These are phyloP conservation scores for Calameuta pallipes DNA, from an alignment of 2,888 invertebrate species.

Conservation along the genomic window DNA sequence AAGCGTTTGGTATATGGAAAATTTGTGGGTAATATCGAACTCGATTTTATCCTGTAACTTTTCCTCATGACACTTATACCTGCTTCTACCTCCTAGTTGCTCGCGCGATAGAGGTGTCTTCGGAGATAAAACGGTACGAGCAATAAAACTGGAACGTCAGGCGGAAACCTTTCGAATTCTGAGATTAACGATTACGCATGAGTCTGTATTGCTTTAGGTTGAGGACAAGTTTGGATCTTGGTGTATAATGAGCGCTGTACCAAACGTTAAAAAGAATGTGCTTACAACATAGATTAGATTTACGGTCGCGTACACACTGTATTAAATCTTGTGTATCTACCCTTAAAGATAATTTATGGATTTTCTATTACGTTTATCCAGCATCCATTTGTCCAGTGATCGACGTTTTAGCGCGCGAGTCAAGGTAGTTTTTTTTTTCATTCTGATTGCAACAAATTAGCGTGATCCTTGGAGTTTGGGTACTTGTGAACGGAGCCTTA, in stretches of 20 bases:
- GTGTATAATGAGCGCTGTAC: constrained; percentile 36
- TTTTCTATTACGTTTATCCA: neutral
- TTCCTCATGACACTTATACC: neutral
- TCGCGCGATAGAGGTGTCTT: neutral
- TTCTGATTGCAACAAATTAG: neutral
- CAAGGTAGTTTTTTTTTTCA: neutral
- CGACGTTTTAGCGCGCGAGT: neutral
- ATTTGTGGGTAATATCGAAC: neutral
- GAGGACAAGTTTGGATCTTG: constrained; percentile 36
- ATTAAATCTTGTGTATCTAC: constrained; percentile 9
- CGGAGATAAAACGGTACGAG: neutral
- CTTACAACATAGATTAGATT: constrained; percentile 36
- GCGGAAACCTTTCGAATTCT: constrained; percentile 19
- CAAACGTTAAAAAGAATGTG: constrained; percentile 33
- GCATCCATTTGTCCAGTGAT: neutral
- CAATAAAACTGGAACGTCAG: constrained; percentile 8
- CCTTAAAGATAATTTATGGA: neutral
- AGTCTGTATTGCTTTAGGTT: constrained; percentile 16
- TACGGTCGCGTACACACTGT: constrained; percentile 25
- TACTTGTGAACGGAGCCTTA: constrained; percentile 17
- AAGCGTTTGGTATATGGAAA: neutral
- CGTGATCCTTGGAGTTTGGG: neutral
- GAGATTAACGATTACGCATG: constrained; percentile 24
- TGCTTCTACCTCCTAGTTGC: neutral
- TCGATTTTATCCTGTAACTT: neutral